These are phyloP conservation scores for Calephelis perditalis DNA, from an alignment of 2,888 invertebrate genomes.

Conservation along the genomic window DNA sequence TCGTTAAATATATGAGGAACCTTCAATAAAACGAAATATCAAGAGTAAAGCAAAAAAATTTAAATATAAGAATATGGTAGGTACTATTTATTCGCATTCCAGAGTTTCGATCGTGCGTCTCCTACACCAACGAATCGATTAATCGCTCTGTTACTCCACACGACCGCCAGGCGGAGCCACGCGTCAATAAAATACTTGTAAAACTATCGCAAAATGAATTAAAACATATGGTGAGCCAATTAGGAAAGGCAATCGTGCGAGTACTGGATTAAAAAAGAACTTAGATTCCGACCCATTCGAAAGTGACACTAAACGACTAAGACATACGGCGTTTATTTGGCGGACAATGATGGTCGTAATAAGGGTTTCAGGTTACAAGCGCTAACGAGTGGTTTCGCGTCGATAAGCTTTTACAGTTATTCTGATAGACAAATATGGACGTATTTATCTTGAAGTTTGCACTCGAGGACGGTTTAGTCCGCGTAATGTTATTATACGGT, in stretches of 20 bases:
- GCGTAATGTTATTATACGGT: constrained; percentile 54
- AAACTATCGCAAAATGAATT: constrained; percentile 78
- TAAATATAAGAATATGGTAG: constrained; percentile 23
- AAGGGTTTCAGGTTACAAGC: constrained; percentile 68
- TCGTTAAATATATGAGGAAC: too few species aligned
- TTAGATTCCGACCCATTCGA: constrained; percentile 38
- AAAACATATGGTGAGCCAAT: constrained; percentile 76
- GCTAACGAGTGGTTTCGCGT: constrained; percentile 63
- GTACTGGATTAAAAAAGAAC: constrained; percentile 67
- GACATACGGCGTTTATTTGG: constrained; percentile 45
- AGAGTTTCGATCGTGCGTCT: constrained; percentile 54
- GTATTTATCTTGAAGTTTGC: constrained; percentile 71
- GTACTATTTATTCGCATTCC: constrained; percentile 48
- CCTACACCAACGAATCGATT: constrained; percentile 74
- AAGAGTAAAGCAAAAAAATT: not conserved
- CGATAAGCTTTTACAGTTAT: constrained; percentile 69
- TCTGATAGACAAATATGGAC: constrained; percentile 76
- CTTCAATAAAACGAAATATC: not conserved
- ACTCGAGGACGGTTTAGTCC: constrained; percentile 38
- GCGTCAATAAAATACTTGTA: constrained; percentile 77
- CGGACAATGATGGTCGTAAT: constrained; percentile 43
- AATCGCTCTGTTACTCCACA: constrained; percentile 64
- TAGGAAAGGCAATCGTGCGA: constrained; percentile 76
- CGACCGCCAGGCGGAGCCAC: constrained; percentile 71
- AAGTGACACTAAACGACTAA: constrained; percentile 39